Evolutionary conservation across 2,888 invertebrate genomes (phyloP), one percentile per base, ranked within the genome.

Genomic region (Asteroscopus sphinx): DNA sequence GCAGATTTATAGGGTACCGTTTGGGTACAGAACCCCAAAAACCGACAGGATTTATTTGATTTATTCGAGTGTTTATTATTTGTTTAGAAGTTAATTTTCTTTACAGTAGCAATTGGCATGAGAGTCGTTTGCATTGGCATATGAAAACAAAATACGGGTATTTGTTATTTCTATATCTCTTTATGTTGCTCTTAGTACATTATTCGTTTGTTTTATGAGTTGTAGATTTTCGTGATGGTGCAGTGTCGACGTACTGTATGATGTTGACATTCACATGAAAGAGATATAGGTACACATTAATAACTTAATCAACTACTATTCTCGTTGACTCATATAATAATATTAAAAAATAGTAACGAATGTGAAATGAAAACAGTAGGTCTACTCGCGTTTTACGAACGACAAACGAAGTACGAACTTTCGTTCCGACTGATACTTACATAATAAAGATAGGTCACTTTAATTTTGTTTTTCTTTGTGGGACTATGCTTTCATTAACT

Each of bases 1-100:
- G n/a, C n/a, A n/a, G n/a, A n/a, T n/a, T n/a, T n/a, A n/a, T n/a
- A n/a, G n/a, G n/a, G n/a, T n/a, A n/a, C n/a, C n/a, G n/a, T n/a
- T n/a, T n/a, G n/a, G n/a, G n/a, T n/a, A n/a, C n/a, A n/a, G n/a
- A n/a, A n/a, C n/a, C n/a, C n/a, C n/a, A n/a, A 63, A 64, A 70
- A 55, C 49, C 44, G 47, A 39, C 58, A 59, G 44, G 51, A 65
- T 60, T 51, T n/a, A n/a, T n/a, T 51, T 45, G 37, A 49, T 62
- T n/a, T n/a, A 48, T 60, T 61, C 35, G 35, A 63, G 51, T 60
- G 61, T 58, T 61, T 54, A 57, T 54, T 69, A 39, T 55, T 68
- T 67, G 52, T 74, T 67, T 55, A 61, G 60, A 53, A 55, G 57
- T 59, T 55, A 53, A 62, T 69, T 67, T 75, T 72, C 51, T 69